Conservation (phyloP, 2,113 vertebrate genomes). For the Manacus vitellinus region DNA sequence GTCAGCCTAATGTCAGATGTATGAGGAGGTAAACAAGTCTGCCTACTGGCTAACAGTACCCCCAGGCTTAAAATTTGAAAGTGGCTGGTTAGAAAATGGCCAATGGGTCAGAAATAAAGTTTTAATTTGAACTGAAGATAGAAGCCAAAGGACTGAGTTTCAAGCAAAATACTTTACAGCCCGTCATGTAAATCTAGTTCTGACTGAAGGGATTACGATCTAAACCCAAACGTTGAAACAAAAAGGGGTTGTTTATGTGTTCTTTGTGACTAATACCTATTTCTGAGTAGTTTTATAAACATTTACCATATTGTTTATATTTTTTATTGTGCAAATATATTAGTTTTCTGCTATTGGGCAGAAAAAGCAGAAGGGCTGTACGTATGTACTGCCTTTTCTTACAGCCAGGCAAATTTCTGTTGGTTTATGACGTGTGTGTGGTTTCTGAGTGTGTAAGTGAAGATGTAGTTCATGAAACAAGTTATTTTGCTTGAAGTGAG, state of each 20-base stretch:
- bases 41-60: neutral
- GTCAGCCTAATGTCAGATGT: constrained; percentile 50
- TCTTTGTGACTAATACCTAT: neutral
- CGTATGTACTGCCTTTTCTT: neutral
- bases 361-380: neutral
- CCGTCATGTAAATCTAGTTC: neutral
- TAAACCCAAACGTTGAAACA: neutral
- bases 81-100: neutral
- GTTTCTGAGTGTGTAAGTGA: neutral
- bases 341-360: neutral
- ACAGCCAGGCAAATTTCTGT: neutral
- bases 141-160: neutral
- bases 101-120: neutral
- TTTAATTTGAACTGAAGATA: neutral
- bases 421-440: neutral
- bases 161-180: neutral
- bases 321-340: neutral
- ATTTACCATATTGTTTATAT: neutral
- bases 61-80: neutral
- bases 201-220: neutral
- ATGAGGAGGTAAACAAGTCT: constrained; percentile 25
- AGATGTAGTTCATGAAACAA: neutral
- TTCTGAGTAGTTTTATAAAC: neutral
- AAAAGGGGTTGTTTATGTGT: neutral
- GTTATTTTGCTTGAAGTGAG: neutral